Evolutionary conservation across 2,888 invertebrate genomes (phyloP).

Genomic region (Euzophera pinguis): DNA sequence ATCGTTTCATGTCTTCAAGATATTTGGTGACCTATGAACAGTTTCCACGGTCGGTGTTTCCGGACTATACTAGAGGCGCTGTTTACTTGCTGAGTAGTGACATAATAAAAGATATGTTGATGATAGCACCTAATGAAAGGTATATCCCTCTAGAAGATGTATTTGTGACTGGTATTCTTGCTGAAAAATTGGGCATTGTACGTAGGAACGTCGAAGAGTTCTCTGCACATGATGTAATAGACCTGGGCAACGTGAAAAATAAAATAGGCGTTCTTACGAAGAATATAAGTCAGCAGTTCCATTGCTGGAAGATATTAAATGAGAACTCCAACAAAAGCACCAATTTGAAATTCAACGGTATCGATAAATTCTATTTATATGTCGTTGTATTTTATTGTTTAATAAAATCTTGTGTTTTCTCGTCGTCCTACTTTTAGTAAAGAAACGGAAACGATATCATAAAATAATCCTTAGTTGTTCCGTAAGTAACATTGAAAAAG

Average conservation of each 20-base stretch:
- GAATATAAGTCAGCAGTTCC: neutral
- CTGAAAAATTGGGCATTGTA: neutral
- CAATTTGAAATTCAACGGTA: too few relatives aligned
- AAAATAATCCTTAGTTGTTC: too few relatives aligned
- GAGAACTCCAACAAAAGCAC: too few relatives aligned
- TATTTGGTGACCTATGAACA: neutral
- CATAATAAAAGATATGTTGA: neutral
- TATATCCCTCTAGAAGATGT: neutral
- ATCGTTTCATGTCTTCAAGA: too few relatives aligned
- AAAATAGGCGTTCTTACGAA: too few relatives aligned
- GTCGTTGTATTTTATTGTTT: too few relatives aligned
- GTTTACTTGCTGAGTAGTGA: neutral
- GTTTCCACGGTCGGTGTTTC: neutral
- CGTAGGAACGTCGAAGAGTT: neutral
- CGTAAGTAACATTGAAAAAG: too few relatives aligned
- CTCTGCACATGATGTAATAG: neutral
- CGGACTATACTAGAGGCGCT: neutral
- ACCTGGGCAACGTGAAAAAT: neutral
- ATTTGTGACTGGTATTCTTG: neutral
- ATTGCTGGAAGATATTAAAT: neutral
- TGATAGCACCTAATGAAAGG: neutral
- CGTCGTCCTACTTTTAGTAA: too few relatives aligned
- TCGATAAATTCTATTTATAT: too few relatives aligned
- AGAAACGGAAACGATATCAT: too few relatives aligned
- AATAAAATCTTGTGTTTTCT: too few relatives aligned